Conservation (phyloP, 2,888 invertebrate species). For the Caenorhabditis angaria region DNA sequence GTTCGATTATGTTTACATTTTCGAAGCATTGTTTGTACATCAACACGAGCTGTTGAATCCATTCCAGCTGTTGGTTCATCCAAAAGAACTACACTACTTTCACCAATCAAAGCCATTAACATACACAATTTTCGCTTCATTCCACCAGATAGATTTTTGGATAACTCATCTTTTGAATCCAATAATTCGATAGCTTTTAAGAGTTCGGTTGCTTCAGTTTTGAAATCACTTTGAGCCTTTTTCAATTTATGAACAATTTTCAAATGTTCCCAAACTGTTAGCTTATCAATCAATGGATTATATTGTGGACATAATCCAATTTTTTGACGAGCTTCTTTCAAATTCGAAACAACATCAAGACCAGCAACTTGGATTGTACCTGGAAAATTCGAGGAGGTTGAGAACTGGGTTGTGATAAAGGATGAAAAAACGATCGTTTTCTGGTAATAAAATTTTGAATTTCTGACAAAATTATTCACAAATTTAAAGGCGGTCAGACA, state of each 20-base stretch:
- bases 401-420: no score
- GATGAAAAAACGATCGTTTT: no score
- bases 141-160: constrained; percentile 63
- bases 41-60: constrained; percentile 49
- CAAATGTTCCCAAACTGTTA: constrained; percentile 63
- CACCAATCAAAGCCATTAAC: constrained; percentile 65
- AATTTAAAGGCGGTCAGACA: no score
- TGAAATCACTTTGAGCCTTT: constrained; percentile 10
- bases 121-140: constrained; percentile 69
- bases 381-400: no score
- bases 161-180: constrained; percentile 3
- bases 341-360: constrained; percentile 3
- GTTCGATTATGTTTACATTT: constrained; percentile 54
- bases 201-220: constrained; percentile 33
- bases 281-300: constrained; percentile 56
- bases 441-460: no score
- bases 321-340: constrained; percentile 9
- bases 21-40: constrained; percentile 53
- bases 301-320: constrained; percentile 31
- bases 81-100: constrained; percentile 57
- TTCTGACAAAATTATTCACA: no score
- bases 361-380: constrained; percentile 13
- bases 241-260: constrained; percentile 45
- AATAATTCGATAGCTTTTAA: constrained; percentile 6
- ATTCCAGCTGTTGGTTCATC: constrained; percentile 67